phyloP scores from a whole-genome alignment of 2,888 invertebrate species.

The Drosophila merina region DNA sequence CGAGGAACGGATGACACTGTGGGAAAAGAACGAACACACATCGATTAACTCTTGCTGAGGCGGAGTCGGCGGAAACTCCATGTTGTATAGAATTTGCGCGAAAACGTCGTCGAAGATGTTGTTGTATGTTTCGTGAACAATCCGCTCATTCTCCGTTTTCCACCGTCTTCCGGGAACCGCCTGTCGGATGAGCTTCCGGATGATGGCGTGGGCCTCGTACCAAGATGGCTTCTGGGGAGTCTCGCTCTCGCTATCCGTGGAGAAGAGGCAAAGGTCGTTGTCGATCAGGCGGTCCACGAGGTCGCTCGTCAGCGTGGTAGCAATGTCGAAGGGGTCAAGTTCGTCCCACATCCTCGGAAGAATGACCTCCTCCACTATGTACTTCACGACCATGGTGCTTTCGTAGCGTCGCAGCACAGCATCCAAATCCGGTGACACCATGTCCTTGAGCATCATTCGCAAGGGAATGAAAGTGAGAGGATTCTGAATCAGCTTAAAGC shows the following conservation, averaged over 20 bases:
- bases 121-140: conserved; percentile 61
- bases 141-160: conserved; percentile 66
- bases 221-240: conserved; percentile 22
- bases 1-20: not conserved
- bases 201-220: conserved; percentile 67
- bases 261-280: conserved; percentile 68
- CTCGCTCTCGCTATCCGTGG: conserved; percentile 66
- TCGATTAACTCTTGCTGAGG: conserved; percentile 1
- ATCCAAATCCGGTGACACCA: conserved; percentile 64
- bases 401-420: conserved; percentile 52
- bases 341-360: conserved; percentile 84
- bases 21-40: conserved; percentile 9
- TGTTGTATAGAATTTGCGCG: conserved; percentile 17
- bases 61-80: not conserved
- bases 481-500: conserved; percentile 64
- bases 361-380: conserved; percentile 82
- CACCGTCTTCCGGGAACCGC: conserved; percentile 78
- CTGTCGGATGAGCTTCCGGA: conserved; percentile 75
- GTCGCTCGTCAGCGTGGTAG: conserved; percentile 55
- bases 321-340: conserved; percentile 74
- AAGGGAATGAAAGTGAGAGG: conserved; percentile 66
- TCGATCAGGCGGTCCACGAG: conserved; percentile 75
- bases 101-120: conserved; percentile 72
- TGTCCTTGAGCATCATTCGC: conserved; percentile 57
- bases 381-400: conserved; percentile 48